Conservation (phyloP, 2,113 vertebrate genomes). For the Meriones unguiculatus region DNA sequence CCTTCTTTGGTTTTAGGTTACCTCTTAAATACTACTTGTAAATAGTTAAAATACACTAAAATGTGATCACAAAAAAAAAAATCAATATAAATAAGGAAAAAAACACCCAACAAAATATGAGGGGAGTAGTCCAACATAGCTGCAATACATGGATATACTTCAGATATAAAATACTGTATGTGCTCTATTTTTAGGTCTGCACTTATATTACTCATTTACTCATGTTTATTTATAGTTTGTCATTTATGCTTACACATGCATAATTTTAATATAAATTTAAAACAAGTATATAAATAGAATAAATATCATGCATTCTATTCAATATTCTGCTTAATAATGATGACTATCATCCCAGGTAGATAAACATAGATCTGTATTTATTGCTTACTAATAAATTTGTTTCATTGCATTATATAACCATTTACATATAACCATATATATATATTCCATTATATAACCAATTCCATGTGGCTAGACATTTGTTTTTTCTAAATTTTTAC, state of each 20-base stretch:
- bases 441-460: background rate
- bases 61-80: background rate
- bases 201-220: background rate
- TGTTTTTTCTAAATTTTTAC: background rate
- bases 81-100: slow-evolving; percentile 23
- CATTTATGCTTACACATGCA: background rate
- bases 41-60: slow-evolving; percentile 42
- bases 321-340: background rate
- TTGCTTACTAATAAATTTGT: slow-evolving; percentile 17
- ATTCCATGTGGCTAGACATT: background rate
- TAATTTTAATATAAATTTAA: slow-evolving; percentile 8
- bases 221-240: background rate
- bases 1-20: background rate
- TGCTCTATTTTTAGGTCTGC: background rate
- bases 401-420: background rate
- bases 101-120: slow-evolving; percentile 18
- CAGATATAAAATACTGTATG: background rate
- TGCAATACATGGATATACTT: no score
- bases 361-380: background rate
- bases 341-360: background rate
- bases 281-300: background rate
- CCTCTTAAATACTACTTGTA: slow-evolving; percentile 28
- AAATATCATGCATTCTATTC: background rate
- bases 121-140: background rate
- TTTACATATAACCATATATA: background rate